A percentile compares a stretch with the other conserved stretches of the same genome.
phyloP scores from a whole-genome alignment of 2,888 invertebrate genomes.

The Diarsia rubi region DNA sequence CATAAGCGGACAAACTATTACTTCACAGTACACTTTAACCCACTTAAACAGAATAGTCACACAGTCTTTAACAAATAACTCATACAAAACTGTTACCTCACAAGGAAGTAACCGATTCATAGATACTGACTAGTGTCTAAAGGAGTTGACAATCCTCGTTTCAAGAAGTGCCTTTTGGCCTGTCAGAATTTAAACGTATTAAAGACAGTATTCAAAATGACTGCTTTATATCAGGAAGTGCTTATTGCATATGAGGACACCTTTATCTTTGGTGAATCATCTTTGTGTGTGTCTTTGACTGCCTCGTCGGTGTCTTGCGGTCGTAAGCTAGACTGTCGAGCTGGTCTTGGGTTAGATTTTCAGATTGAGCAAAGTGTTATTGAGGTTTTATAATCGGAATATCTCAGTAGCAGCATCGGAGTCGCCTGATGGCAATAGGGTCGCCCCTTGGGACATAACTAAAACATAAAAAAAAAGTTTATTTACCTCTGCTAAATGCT shows the following conservation, averaged over 20 bases:
- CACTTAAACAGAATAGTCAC: neutral
- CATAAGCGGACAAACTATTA: neutral
- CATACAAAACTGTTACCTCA: constrained; percentile 10
- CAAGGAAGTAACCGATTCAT: constrained; percentile 6
- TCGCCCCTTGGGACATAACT: too few species aligned
- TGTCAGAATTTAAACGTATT: neutral
- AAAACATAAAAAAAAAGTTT: too few species aligned
- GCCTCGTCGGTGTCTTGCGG: too few species aligned
- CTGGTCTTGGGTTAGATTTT: too few species aligned
- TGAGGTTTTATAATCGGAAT: too few species aligned
- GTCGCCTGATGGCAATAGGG: too few species aligned
- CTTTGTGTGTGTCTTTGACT: neutral
- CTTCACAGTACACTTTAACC: neutral
- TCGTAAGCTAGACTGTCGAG: too few species aligned
- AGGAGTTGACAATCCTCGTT: neutral
- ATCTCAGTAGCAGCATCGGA: too few species aligned
- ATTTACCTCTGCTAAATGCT: too few species aligned
- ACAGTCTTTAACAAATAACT: neutral
- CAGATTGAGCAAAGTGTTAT: too few species aligned
- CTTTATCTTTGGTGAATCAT: constrained; percentile 4
- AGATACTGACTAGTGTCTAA: neutral
- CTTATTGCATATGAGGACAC: neutral
- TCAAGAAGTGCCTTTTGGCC: constrained; percentile 3
- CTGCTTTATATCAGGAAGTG: neutral
- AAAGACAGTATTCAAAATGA: neutral